Evolutionary conservation across 2,888 invertebrate genomes (phyloP).

Genomic region (Drosophila anomelani): DNA sequence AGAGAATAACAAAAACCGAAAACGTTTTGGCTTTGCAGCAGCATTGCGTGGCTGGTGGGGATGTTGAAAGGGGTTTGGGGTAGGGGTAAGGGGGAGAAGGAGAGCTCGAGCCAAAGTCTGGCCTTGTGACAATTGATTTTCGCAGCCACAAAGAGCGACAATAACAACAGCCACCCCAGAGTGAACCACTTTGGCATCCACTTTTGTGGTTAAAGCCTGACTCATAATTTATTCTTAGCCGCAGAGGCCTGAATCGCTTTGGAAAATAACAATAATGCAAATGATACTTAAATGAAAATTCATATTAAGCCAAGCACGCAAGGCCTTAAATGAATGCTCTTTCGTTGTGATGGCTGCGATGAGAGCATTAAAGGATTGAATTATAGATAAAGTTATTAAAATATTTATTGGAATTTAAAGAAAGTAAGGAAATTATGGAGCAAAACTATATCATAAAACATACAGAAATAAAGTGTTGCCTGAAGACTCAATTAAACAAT

Average conservation of each 20-base stretch:
- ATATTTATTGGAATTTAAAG: not conserved
- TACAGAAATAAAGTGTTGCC: not conserved
- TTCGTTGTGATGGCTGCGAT: not conserved
- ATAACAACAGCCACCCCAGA: constrained; percentile 20
- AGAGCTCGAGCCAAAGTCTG: constrained; percentile 23
- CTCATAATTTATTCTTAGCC: constrained; percentile 66
- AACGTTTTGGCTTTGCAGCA: constrained; percentile 23
- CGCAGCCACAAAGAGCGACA: constrained; percentile 42
- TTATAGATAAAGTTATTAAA: not conserved
- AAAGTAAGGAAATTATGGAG: not conserved
- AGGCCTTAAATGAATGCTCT: constrained; percentile 11
- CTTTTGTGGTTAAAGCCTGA: constrained; percentile 58
- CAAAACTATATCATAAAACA: not conserved
- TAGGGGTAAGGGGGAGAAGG: not conserved
- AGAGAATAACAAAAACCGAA: constrained; percentile 13
- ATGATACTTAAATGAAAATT: constrained; percentile 17
- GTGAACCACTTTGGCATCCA: constrained; percentile 52
- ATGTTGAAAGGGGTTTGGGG: not conserved
- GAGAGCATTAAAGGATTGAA: not conserved
- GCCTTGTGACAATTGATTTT: constrained; percentile 65
- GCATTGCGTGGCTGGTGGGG: constrained; percentile 44
- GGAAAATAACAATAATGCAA: constrained; percentile 30
- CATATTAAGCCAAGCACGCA: constrained; percentile 3
- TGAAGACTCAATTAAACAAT: not conserved
- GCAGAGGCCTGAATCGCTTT: constrained; percentile 45